Evolutionary conservation across 2,113 vertebrate species (phyloP), one percentile per base, ranked within the genome.

Genomic region (Ploceus nigricollis): DNA sequence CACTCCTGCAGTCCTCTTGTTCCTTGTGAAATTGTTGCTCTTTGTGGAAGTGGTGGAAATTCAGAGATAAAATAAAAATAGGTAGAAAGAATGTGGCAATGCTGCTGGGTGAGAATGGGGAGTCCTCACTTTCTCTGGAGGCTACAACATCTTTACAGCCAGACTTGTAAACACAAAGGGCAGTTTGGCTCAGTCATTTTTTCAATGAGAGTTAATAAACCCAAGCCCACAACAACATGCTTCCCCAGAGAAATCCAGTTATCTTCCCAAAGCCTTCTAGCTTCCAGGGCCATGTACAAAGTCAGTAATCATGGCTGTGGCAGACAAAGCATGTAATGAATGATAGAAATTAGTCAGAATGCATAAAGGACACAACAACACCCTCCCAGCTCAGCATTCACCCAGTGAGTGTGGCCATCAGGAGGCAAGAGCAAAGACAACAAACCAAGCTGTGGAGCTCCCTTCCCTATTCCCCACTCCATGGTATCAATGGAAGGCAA

Each of bases 391-490:
- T 88, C 47, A 47, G 39, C 30, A 15, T 30, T 69, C 15, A 4
- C 24, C 16, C 19, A 48, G 5, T 9, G 25, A 89, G 16, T 20
- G 28, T 24, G 45, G 25, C 53, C 40, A 72, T 53, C 44, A 69
- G 31, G 0, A 11, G 27, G 22, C 23, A 28, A 75, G 40, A 77
- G 42, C 0, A 0, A 83, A 82, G 47, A 39, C 1, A 3, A 2
- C 24, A 83, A 83, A 51, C 7, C 21, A 69, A 54, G 24, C 6
- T 28, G 2, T 9, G 4, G 15, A 51, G 11, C 6, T 57, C 18
- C 31, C 7, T 75, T 81, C 72, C 15, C 19, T 50, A 17, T 47
- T 94, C 17, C 63, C 17, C 10, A 45, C 19, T 80, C 30, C 24
- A 23, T 11, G 21, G 13, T 15, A 78, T 42, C 33, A 53, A 0